phyloP scores from a whole-genome alignment of 2,797 vertebrate genomes.

The Poecilia velifera region DNA sequence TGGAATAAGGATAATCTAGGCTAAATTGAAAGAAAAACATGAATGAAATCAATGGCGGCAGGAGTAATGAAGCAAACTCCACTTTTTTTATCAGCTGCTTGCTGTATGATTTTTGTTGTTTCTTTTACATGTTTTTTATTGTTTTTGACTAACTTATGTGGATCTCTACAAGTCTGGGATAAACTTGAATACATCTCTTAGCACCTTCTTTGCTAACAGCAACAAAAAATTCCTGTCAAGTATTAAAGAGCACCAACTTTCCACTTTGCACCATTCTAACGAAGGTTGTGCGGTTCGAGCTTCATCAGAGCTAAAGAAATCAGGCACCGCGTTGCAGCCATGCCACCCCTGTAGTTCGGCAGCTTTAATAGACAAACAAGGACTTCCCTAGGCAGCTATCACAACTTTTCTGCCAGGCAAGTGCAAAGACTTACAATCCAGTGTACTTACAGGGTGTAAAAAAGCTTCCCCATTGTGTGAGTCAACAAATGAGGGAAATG shows the following conservation, averaged over 20 bases:
- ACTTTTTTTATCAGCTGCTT: background rate
- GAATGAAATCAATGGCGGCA: background rate
- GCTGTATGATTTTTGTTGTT: background rate
- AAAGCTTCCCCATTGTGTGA: constrained; percentile 15
- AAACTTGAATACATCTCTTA: background rate
- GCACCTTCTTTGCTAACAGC: constrained; percentile 1
- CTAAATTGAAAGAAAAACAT: background rate
- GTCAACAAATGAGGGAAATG: constrained; percentile 15
- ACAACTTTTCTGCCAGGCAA: constrained; percentile 60
- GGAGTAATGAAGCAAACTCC: background rate
- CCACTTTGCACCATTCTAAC: constrained; percentile 49
- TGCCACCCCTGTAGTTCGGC: constrained; percentile 25
- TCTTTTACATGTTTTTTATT: background rate
- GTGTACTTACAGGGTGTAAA: constrained; percentile 18
- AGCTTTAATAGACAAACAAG: constrained; percentile 75
- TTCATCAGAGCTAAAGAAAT: constrained; percentile 77
- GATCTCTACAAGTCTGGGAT: background rate
- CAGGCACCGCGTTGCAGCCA: constrained; percentile 53
- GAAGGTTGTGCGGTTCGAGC: constrained; percentile 54
- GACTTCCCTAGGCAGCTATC: constrained; percentile 53
- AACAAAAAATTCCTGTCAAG: constrained; percentile 20
- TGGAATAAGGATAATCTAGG: background rate
- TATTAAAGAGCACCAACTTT: constrained; percentile 15
- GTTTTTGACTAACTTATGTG: background rate
- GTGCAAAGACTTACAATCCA: constrained; percentile 61